Evolutionary conservation across 2,888 invertebrate species (phyloP).

Genomic region (Tenthredo distinguenda): DNA sequence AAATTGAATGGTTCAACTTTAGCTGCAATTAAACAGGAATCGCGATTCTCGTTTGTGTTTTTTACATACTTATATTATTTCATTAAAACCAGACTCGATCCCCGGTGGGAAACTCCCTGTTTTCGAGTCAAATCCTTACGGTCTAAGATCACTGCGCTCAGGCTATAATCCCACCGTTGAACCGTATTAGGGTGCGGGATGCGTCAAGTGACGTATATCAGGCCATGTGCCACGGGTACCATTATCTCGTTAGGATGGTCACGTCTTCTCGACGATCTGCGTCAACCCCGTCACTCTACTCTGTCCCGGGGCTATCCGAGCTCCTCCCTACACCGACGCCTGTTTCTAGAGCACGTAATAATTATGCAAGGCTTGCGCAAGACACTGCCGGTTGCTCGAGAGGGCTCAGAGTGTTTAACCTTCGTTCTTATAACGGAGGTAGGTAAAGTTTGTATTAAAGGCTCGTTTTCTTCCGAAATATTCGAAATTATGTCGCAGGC

Average conservation of each 20-base stretch:
- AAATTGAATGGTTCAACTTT: background rate
- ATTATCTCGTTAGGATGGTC: constrained; percentile 57
- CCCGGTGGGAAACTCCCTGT: background rate
- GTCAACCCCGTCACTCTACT: constrained; percentile 44
- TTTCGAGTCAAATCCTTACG: too few species aligned
- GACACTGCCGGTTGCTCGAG: background rate
- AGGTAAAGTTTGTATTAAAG: constrained; percentile 25
- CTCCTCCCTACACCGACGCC: constrained; percentile 29
- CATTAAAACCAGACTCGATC: background rate
- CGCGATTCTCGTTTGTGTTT: background rate
- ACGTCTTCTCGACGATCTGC: constrained; percentile 51
- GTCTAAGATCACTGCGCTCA: background rate
- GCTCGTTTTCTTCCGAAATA: background rate
- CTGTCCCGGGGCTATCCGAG: constrained; percentile 31
- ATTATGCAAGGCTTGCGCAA: constrained; percentile 40
- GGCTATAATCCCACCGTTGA: constrained; percentile 13
- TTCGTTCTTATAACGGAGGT: constrained; percentile 25
- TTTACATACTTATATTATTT: background rate
- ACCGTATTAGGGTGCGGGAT: constrained; percentile 54
- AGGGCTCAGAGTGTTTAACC: constrained; percentile 37
- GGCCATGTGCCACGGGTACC: constrained; percentile 53
- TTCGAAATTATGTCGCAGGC: constrained; percentile 23
- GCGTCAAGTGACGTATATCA: constrained; percentile 58
- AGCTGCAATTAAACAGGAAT: background rate
- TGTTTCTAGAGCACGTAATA: constrained; percentile 39